Percentiles rank a stretch among this genome's conserved stretches.
Evolutionary conservation across 2,888 invertebrate genomes (phyloP).

Genomic region (Agrochola lychnidis): DNA sequence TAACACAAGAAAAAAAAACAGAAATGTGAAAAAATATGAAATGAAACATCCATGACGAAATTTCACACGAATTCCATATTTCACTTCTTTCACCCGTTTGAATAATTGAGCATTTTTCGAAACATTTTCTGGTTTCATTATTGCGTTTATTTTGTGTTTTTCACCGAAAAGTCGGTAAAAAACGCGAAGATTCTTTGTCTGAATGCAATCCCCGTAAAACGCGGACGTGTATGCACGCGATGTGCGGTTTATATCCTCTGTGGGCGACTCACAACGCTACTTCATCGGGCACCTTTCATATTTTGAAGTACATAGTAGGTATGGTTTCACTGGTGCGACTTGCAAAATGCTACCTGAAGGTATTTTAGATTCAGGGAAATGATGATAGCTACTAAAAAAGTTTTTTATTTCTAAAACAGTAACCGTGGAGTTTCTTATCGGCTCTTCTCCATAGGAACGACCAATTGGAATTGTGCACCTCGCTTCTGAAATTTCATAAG

Average conservation of each 20-base stretch:
- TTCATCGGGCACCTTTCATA: constrained; percentile 79
- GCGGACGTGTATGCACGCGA: constrained; percentile 68
- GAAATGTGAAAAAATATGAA: no score
- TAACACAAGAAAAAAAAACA: not conserved
- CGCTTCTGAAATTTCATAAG: no score
- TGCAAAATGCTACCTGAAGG: not conserved
- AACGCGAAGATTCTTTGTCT: constrained; percentile 67
- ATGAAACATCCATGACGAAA: not conserved
- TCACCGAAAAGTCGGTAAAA: constrained; percentile 29
- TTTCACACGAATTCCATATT: not conserved
- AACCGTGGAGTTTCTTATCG: no score
- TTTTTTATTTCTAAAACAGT: no score
- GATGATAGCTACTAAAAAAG: not conserved
- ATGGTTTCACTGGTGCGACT: constrained; percentile 58
- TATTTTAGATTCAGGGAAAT: no score
- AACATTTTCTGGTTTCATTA: constrained; percentile 40
- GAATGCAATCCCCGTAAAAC: constrained; percentile 85
- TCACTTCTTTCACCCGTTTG: not conserved
- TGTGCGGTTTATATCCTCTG: constrained; percentile 65
- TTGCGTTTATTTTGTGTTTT: constrained; percentile 33
- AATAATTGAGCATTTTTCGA: constrained; percentile 26
- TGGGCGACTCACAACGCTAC: constrained; percentile 67
- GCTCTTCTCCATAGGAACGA: no score
- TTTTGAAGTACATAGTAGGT: constrained; percentile 74
- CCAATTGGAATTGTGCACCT: no score